Percentiles rank a stretch among this genome's conserved stretches.
phyloP scores from a whole-genome alignment of 2,113 vertebrate species.

The Pelusios castaneus region DNA sequence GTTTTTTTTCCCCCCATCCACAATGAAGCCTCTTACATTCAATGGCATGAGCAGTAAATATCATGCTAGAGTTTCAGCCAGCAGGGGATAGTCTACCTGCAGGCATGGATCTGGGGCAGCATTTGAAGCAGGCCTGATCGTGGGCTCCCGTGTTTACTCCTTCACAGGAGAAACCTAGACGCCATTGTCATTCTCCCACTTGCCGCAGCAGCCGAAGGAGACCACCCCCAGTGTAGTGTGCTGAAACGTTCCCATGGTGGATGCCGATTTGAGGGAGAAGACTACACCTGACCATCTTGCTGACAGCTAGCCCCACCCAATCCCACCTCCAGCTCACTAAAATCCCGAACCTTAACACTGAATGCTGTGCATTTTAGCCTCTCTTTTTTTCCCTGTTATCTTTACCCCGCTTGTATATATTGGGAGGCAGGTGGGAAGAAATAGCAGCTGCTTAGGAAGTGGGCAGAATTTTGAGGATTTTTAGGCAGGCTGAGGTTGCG shows the following conservation, averaged over 20 bases:
- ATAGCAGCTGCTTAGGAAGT: background rate
- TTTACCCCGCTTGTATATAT: background rate
- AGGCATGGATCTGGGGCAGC: too few species aligned
- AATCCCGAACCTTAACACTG: background rate
- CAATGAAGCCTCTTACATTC: too few species aligned
- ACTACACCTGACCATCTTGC: background rate
- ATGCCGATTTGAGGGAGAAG: background rate
- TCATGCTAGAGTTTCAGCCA: background rate
- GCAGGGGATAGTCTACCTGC: accelerated
- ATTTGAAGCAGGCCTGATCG: background rate
- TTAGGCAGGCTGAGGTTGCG: background rate
- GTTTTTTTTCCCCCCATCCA: too few species aligned
- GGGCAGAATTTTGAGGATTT: background rate
- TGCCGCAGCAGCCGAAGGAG: background rate
- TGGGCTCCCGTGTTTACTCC: accelerated
- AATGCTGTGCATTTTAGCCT: background rate
- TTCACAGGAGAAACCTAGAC: too few species aligned
- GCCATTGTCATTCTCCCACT: accelerated
- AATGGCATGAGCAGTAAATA: background rate
- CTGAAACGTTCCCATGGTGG: background rate
- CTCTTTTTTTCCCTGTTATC: background rate
- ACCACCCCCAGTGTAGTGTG: background rate
- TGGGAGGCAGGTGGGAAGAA: background rate
- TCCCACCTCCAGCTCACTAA: background rate
- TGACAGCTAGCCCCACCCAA: too few species aligned